Evolutionary conservation across 2,888 invertebrate species (phyloP), one percentile per base, ranked within the genome.

Genomic region (Epinotia ramella): DNA sequence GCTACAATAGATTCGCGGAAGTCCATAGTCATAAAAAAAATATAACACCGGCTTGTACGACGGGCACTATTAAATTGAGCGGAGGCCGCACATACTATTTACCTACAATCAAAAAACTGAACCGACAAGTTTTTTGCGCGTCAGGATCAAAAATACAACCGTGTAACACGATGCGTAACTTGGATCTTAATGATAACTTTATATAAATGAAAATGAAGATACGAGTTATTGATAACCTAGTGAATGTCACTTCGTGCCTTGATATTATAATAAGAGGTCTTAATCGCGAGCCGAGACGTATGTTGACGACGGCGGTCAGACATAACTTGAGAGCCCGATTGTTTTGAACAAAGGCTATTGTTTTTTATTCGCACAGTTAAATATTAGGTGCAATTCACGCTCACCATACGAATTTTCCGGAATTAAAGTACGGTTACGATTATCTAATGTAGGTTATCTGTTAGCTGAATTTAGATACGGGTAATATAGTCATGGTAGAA

Each of bases 321-420:
- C 81, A 90, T 89, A 91, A 88, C 85, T 89, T 87, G 84, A 87
- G 85, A 82, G 82, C 82, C 79, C 84, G 82, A 88, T 88, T 90
- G 86, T 86, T 87, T 83, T 84, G 85, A 92, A 93, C 93, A 93
- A 91, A 92, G 89, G 87, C 92, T 82, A 92, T 93, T 93, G 93
- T 93, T 91, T 88, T 90, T 90, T 86, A 87, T 90, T 91, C 90
- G 86, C 91, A 88, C 83, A 87, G 85, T 85, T 85, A 84, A 84
- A 82, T 85, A 84, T 85, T 84, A 75, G 60, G 65, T 83, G 81
- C 83, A 80, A 77, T 75, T 80, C 78, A 80, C 81, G 83, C 83
- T 81, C 79, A 82, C 83, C n/a, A n/a, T 89, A 87, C 87, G 81
- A 73, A 70, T 78, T 82, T 84, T 87, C 86, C 78, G 85, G 87